Conservation (phyloP, 2,113 vertebrate species). For the Psophia crepitans region DNA sequence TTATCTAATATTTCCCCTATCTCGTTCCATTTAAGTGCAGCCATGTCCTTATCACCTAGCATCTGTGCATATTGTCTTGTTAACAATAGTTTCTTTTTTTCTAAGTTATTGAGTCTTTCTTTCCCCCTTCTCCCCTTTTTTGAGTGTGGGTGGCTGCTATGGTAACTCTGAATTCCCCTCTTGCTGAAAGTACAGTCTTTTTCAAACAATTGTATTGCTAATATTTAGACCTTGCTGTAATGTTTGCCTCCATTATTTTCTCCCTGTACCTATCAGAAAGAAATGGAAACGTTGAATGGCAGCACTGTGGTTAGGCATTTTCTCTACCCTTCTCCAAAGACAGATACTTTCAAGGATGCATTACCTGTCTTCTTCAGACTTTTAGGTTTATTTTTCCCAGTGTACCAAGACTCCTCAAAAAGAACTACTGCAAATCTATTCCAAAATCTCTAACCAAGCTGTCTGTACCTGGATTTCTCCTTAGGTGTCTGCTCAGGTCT, state of each 20-base stretch:
- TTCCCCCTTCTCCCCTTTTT: background rate
- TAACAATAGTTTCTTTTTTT: constrained; percentile 65
- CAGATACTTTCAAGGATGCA: background rate
- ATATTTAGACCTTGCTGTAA: constrained; percentile 38
- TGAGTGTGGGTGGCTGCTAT: constrained; percentile 76
- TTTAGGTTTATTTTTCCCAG: background rate
- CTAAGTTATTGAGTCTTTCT: background rate
- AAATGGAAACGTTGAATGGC: background rate
- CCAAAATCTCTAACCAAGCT: background rate
- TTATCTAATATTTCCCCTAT: background rate
- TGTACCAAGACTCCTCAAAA: background rate
- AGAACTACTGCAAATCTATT: background rate
- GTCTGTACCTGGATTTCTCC: background rate
- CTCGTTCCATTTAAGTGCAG: background rate
- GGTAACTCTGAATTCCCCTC: constrained; percentile 70
- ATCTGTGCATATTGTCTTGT: constrained; percentile 42
- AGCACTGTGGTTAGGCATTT: background rate
- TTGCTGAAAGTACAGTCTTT: constrained; percentile 40
- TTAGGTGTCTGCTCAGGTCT: background rate
- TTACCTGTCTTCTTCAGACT: background rate
- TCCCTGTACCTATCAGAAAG: background rate
- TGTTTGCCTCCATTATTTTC: constrained; percentile 16
- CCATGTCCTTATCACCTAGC: background rate
- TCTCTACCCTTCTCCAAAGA: background rate
- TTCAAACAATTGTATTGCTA: constrained; percentile 24